A percentile compares a stretch with the other conserved stretches of the same genome.
Conservation (phyloP, 1,140 invertebrate genomes). For the Antheraea mylitta region DNA sequence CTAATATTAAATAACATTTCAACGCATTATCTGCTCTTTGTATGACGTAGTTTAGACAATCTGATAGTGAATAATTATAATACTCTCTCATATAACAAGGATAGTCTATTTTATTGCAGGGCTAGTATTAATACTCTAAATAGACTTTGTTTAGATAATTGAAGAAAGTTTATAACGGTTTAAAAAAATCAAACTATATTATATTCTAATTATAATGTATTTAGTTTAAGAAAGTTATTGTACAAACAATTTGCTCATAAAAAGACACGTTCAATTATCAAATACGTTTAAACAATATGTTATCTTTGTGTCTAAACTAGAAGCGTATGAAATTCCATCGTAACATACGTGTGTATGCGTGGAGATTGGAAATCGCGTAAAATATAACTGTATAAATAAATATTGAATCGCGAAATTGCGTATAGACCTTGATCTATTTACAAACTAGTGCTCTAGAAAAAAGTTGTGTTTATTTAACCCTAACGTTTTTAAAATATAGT, state of each 20-base stretch:
- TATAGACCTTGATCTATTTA: neutral
- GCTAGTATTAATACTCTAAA: too few species aligned
- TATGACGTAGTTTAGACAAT: neutral
- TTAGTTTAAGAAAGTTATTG: too few species aligned
- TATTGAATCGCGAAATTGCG: neutral
- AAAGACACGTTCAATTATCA: neutral
- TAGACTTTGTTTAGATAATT: too few species aligned
- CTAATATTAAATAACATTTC: constrained; percentile 12
- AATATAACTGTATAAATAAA: neutral
- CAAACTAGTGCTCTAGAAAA: neutral
- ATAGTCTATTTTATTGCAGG: neutral
- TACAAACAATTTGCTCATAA: too few species aligned
- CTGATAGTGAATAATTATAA: neutral
- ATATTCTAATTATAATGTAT: too few species aligned
- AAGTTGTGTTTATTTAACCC: neutral
- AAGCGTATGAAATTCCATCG: neutral
- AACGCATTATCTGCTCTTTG: neutral
- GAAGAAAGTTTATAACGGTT: too few species aligned
- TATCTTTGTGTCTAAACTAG: neutral
- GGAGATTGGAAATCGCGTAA: neutral
- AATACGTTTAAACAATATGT: neutral
- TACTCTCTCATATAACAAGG: neutral
- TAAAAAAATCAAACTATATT: too few species aligned
- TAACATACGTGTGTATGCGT: neutral
- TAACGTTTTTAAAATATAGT: neutral